phyloP scores from a whole-genome alignment of 2,113 vertebrate species.

The Ceyx cyanopectus region DNA sequence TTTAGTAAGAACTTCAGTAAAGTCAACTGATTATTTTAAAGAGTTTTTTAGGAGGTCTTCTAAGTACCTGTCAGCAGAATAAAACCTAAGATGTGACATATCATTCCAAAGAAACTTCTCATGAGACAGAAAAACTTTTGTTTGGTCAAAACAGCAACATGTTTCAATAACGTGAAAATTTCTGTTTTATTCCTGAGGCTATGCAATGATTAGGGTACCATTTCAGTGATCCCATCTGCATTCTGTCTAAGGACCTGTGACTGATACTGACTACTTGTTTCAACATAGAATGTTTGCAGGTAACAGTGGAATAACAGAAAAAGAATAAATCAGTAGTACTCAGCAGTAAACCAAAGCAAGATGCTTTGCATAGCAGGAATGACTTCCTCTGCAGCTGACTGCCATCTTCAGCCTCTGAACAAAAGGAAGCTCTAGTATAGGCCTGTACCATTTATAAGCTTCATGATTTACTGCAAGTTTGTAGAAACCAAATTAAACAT shows the following conservation, averaged over 20 bases:
- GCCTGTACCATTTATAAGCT: conserved; percentile 39
- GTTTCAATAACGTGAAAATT: not conserved
- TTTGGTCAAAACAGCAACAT: not conserved
- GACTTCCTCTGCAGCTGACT: conserved; percentile 67
- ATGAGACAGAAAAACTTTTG: not conserved
- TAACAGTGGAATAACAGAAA: not conserved
- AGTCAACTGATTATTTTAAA: not conserved
- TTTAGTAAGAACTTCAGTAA: not conserved
- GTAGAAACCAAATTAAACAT: conserved; percentile 52
- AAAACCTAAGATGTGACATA: not conserved
- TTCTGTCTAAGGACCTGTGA: not conserved
- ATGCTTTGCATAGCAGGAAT: conserved; percentile 62
- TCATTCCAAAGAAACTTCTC: not conserved
- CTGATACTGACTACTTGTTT: not conserved
- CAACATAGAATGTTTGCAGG: not conserved
- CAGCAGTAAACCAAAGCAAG: conserved; percentile 28
- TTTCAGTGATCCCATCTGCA: not conserved
- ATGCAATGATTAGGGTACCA: not conserved
- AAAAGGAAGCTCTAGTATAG: conserved; percentile 27
- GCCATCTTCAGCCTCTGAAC: conserved; percentile 30
- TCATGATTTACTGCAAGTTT: conserved; percentile 9
- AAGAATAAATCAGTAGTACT: not conserved
- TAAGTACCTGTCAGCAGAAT: not conserved
- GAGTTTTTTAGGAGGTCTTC: not conserved
- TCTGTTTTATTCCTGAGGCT: not conserved